These are phyloP conservation scores for Mionectes macconnelli DNA, from an alignment of 2,113 vertebrate genomes.

Conservation along the genomic window DNA sequence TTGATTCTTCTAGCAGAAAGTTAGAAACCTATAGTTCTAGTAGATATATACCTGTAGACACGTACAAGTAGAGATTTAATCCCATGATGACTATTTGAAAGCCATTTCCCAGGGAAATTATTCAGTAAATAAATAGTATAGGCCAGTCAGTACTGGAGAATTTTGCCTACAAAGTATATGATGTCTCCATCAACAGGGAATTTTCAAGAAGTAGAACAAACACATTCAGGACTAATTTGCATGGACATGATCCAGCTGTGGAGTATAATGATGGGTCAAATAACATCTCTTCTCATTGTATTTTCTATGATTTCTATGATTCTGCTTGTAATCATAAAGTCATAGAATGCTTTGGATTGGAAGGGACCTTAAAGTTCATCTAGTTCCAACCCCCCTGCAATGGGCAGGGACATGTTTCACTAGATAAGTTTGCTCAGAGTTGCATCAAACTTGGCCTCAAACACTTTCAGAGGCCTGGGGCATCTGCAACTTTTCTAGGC, in stretches of 20 bases:
- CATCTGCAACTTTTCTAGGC: not conserved
- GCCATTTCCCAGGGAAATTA: not conserved
- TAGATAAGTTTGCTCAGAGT: not conserved
- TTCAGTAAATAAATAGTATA: not conserved
- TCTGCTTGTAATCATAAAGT: not conserved
- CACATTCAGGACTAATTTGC: not conserved
- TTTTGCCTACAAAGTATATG: not conserved
- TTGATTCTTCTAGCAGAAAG: not conserved
- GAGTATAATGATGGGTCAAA: not conserved
- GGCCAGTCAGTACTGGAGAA: not conserved
- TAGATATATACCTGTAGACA: not conserved
- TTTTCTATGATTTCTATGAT: not conserved
- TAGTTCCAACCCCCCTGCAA: not conserved
- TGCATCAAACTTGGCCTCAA: not conserved
- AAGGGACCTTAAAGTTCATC: not conserved
- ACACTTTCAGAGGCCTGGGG: not conserved
- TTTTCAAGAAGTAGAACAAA: not conserved
- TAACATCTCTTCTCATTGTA: not conserved
- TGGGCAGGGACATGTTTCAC: not conserved
- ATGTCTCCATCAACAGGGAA: not conserved
- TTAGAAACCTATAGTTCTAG: not conserved
- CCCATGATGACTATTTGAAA: not conserved
- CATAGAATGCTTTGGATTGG: not conserved
- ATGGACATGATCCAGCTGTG: not conserved
- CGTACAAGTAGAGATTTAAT: not conserved